Percentiles rank a stretch among this genome's conserved stretches.
Evolutionary conservation across 2,113 vertebrate genomes (phyloP).

Genomic region (Platycercus adscitus): DNA sequence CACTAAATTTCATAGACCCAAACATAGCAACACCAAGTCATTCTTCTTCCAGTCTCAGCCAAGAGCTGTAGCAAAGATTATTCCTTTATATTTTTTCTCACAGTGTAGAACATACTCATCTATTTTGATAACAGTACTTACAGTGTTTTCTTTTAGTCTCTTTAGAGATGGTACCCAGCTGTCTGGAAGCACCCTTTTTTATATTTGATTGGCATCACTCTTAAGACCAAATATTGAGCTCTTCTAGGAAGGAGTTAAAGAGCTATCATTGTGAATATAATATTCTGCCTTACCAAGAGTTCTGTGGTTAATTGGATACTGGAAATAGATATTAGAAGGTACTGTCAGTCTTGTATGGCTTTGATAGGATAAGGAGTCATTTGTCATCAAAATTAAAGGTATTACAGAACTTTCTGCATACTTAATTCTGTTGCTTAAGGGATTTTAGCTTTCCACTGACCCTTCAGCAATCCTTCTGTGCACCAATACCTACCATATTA

Average conservation of each 20-base stretch:
- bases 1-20: neutral
- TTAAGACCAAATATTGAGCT: conserved; percentile 51
- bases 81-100: neutral
- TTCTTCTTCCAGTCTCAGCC: neutral
- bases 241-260: conserved; percentile 46
- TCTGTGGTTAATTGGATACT: conserved; percentile 7
- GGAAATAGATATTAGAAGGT: conserved; percentile 32
- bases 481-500: neutral
- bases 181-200: conserved; percentile 38
- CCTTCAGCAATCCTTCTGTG: neutral
- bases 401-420: neutral
- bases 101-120: neutral
- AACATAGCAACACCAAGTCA: neutral
- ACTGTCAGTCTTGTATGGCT: neutral
- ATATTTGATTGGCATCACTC: conserved; percentile 44
- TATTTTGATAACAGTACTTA: conserved; percentile 58
- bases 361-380: conserved; percentile 21
- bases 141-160: conserved; percentile 46
- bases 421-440: neutral
- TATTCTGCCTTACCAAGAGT: conserved; percentile 19
- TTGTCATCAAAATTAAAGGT: neutral
- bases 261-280: conserved; percentile 49
- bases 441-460: neutral
- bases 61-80: neutral
- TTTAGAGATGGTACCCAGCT: conserved; percentile 43